A percentile compares a stretch with the other conserved stretches of the same genome.
These are phyloP conservation scores for Empidonax alnorum DNA, from an alignment of 2,113 vertebrate species.

Conservation along the genomic window DNA sequence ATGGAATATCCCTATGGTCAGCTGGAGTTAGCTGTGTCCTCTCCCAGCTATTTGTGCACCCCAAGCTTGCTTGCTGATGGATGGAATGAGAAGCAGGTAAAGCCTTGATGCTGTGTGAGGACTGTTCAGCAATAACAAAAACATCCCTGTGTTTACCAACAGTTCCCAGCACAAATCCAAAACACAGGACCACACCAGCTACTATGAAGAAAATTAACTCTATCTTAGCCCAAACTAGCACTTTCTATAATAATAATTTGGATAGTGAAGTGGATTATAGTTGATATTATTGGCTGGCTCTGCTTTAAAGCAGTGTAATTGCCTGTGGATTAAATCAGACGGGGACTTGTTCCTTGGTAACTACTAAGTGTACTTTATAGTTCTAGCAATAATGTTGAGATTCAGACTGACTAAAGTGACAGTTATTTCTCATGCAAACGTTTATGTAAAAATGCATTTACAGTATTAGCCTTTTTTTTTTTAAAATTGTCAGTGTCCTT, in stretches of 20 bases:
- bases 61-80: not conserved
- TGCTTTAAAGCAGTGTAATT: not conserved
- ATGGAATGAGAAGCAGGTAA: not conserved
- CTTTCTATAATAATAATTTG: not conserved
- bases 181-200: not conserved
- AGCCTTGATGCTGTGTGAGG: not conserved
- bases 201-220: not conserved
- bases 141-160: not conserved
- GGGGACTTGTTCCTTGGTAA: not conserved
- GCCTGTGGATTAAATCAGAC: not conserved
- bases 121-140: not conserved
- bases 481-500: not conserved
- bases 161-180: not conserved
- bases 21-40: not conserved
- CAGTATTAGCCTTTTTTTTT: not conserved
- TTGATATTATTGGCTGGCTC: not conserved
- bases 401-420: not conserved
- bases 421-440: not conserved
- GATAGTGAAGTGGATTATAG: not conserved
- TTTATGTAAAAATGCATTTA: not conserved
- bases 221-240: not conserved
- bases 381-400: not conserved
- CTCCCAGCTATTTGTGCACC: not conserved
- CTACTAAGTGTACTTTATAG: not conserved
- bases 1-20: not conserved